Base-by-base conservation (phyloP, 2,888 invertebrate species). In the Agonum fuliginosum region DNA sequence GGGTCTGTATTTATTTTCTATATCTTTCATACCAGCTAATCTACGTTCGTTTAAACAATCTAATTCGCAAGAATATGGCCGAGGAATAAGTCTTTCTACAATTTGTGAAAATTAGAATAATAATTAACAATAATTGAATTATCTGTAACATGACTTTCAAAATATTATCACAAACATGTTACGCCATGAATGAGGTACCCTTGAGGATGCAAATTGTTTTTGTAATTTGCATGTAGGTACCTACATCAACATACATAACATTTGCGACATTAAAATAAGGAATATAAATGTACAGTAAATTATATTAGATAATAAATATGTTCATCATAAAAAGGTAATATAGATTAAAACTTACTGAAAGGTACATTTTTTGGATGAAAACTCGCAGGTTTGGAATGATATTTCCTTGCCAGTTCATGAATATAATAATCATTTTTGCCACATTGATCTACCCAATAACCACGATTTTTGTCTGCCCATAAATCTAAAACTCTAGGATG, bases 361-460 rank as follows among this genome's bases (percentile, higher is more conserved):
- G 84, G 81, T 74, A 82, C 83, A 78, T 81, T 85, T 22, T 82
- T 82, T 0, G 83, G 83, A 80, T 86, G 83, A 43, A 83, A 84
- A 77, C 80, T 82, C 8, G 6, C 10, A 6, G 58, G 3, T 17
- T 17, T 62, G 2, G 4, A n/a, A 14, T 10, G 87, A 80, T 87
- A 89, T 41, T 85, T 86, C 78, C 86, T 85, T 81, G 84, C 88
- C 0, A 90, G 86, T 22, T 90, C 89, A 76, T 90, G 88, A 1
- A 91, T 82, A 0, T 87, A 87, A 77, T 89, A 89, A 3, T 89
- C 90, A 80, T 91, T 89, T 20, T 85, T 83, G 0, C 90, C 90
- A 1, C 90, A 90, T 80, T 88, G 88, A 81, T 88, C 88, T 0
- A 91, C 89, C 90, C 90, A 91, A 79, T 86, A 88, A 0, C 89